Percentiles rank a stretch among this genome's conserved stretches.
These are phyloP conservation scores for Xylota segnis DNA, from an alignment of 2,888 invertebrate species.

Conservation along the genomic window DNA sequence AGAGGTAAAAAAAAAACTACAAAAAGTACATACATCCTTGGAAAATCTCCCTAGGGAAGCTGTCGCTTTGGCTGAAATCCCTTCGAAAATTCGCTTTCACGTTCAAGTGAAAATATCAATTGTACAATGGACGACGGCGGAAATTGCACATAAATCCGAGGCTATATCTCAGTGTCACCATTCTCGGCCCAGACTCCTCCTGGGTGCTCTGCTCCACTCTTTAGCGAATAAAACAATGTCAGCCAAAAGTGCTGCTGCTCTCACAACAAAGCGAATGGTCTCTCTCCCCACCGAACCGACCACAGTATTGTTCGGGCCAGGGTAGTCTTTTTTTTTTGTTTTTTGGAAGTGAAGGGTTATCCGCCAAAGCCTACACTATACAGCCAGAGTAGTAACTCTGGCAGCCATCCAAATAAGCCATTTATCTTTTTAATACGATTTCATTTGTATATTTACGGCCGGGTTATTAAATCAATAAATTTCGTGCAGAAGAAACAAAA, in stretches of 20 bases:
- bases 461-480: constrained; percentile 78
- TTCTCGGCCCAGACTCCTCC: constrained; percentile 18
- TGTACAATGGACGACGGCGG: constrained; percentile 61
- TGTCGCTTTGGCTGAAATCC: constrained; percentile 26
- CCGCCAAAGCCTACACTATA: constrained; percentile 18
- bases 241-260: constrained; percentile 44
- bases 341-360: constrained; percentile 46
- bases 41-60: constrained; percentile 36
- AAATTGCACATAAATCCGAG: constrained; percentile 73
- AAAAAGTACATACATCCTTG: constrained; percentile 4
- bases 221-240: constrained; percentile 32
- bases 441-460: constrained; percentile 78
- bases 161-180: constrained; percentile 69
- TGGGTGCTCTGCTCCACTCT: constrained; percentile 2
- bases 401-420: constrained; percentile 76
- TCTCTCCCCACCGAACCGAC: constrained; percentile 37
- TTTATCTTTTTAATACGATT: constrained; percentile 78
- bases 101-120: constrained; percentile 67
- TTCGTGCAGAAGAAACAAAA: constrained; percentile 47
- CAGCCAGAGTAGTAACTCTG: constrained; percentile 50
- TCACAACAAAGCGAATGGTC: constrained; percentile 52
- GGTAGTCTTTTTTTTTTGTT: constrained; percentile 35
- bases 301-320: constrained; percentile 43
- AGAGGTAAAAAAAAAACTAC: neutral
- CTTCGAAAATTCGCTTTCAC: constrained; percentile 38